Conservation (phyloP, 2,888 invertebrate genomes). For the Caenorhabditis japonica region DNA sequence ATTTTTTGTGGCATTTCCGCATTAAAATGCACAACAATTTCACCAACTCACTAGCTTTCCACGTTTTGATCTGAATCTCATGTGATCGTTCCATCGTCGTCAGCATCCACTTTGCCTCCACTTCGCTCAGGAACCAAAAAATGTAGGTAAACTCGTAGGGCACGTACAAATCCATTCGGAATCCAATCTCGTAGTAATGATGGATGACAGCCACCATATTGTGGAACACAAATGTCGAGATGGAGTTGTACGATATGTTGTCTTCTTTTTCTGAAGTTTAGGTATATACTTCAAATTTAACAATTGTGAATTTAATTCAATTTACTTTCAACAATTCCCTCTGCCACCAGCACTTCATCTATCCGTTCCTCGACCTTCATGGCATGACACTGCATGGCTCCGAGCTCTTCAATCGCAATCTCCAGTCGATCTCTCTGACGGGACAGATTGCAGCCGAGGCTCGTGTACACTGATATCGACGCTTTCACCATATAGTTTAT, state of each 20-base stretch:
- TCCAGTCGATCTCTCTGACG: constrained; percentile 94
- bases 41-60: neutral
- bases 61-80: constrained; percentile 21
- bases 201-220: constrained; percentile 93
- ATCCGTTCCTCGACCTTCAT: constrained; percentile 45
- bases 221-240: constrained; percentile 90
- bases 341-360: constrained; percentile 10
- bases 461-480: constrained; percentile 21
- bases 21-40: neutral
- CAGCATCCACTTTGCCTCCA: constrained; percentile 52
- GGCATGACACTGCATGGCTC: constrained; percentile 90
- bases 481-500: constrained; percentile 15
- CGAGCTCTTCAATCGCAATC: constrained; percentile 90
- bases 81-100: constrained; percentile 35
- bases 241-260: constrained; percentile 19
- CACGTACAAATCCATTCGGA: constrained; percentile 94
- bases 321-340: constrained; percentile 2
- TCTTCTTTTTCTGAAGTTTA: constrained; percentile 15
- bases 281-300: neutral
- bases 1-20: no score
- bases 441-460: constrained; percentile 88
- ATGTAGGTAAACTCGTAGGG: constrained; percentile 96
- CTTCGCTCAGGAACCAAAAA: constrained; percentile 83
- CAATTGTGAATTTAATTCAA: neutral
- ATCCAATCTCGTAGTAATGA: constrained; percentile 91